Evolutionary conservation across 2,797 vertebrate genomes (phyloP).

Genomic region (Siniperca obscura): DNA sequence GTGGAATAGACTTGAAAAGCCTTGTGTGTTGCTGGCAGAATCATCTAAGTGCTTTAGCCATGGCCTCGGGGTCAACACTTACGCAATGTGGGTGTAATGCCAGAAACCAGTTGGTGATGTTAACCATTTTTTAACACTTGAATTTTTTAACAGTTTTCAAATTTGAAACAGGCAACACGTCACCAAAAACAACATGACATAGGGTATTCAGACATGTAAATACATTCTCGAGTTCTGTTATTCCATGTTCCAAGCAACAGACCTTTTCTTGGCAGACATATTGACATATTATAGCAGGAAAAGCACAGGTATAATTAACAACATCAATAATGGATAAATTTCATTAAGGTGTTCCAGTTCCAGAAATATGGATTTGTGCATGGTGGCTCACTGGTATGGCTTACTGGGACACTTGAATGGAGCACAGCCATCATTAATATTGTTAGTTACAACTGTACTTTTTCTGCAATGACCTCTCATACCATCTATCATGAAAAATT

Average conservation of each 20-base stretch:
- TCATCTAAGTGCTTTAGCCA: conserved; percentile 57
- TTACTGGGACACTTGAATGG: not conserved
- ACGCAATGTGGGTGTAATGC: conserved; percentile 68
- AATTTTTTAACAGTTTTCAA: not conserved
- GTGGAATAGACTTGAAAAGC: conserved; percentile 60
- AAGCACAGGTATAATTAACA: conserved; percentile 31
- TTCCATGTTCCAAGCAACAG: conserved; percentile 3
- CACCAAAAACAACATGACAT: not conserved
- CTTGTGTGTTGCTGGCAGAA: conserved; percentile 57
- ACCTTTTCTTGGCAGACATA: conserved; percentile 1
- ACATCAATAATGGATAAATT: conserved; percentile 19
- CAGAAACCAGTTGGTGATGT: conserved; percentile 51
- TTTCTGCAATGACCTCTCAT: not conserved
- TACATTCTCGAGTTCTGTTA: conserved; percentile 5
- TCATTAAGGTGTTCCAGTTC: conserved; percentile 21
- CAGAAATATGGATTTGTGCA: not conserved
- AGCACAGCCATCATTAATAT: not conserved
- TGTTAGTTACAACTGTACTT: not conserved
- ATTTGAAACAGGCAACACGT: conserved; percentile 19
- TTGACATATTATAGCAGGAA: not conserved
- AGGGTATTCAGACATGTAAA: conserved; percentile 13
- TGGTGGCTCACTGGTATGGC: not conserved
- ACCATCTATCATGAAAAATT: not conserved
- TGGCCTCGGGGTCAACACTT: conserved; percentile 63
- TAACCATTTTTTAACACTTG: conserved; percentile 31